Conservation (phyloP, 2,113 vertebrate genomes). For the Aleadryas rufinucha region DNA sequence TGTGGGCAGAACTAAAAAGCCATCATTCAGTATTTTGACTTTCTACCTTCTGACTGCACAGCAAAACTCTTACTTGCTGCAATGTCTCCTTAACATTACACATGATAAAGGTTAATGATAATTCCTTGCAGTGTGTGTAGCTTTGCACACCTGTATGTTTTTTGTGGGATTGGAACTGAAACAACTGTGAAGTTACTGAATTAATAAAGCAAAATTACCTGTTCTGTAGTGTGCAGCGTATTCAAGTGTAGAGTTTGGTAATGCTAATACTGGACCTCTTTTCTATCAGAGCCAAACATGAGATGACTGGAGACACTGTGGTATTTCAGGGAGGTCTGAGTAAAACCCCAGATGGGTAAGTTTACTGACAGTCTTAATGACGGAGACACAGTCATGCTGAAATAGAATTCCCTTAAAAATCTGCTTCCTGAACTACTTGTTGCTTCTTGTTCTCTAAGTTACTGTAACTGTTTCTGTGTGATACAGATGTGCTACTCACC, state of each 20-base stretch:
- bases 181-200: not conserved
- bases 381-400: not conserved
- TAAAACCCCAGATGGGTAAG: slow-evolving; percentile 96
- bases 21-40: not conserved
- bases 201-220: not conserved
- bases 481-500: not conserved
- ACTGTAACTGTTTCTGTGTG: not conserved
- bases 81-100: not conserved
- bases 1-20: not conserved
- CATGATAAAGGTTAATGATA: not conserved
- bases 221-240: not conserved
- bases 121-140: not conserved
- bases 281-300: slow-evolving; percentile 82
- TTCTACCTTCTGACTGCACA: not conserved
- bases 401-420: not conserved
- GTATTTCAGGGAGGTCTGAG: slow-evolving; percentile 93
- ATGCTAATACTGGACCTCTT: not conserved
- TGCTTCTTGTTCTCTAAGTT: not conserved
- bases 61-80: not conserved
- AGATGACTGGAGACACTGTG: slow-evolving; percentile 90
- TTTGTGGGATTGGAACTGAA: not conserved
- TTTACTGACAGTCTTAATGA: not conserved
- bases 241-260: not conserved
- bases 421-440: not conserved
- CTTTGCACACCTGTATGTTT: not conserved